phyloP scores from a whole-genome alignment of 1,140 invertebrate species.

The Pogonomyrmex californicus region DNA sequence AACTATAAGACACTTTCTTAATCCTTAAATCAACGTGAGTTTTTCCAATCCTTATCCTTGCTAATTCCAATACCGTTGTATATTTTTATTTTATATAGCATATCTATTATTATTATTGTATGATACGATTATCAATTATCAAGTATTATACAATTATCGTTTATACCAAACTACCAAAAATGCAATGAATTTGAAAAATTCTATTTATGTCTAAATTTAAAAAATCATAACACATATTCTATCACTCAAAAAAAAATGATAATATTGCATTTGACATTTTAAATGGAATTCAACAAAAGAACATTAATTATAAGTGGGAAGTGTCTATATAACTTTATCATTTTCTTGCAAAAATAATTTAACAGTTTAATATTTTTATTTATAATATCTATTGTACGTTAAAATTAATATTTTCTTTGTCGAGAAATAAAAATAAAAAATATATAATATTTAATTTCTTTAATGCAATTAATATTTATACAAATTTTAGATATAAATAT shows the following conservation, averaged over 20 bases:
- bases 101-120: no score
- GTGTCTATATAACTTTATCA: neutral
- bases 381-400: neutral
- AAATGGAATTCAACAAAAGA: neutral
- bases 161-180: no score
- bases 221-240: neutral
- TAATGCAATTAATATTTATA: neutral
- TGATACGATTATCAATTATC: no score
- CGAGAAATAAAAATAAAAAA: neutral
- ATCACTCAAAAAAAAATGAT: neutral
- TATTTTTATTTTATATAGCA: neutral
- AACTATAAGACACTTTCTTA: conserved; percentile 31
- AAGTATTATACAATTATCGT: no score
- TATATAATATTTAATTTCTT: neutral
- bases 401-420: neutral
- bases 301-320: neutral
- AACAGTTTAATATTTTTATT: neutral
- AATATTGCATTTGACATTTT: neutral
- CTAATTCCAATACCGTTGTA: neutral
- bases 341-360: neutral
- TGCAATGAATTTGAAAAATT: no score
- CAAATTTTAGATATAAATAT: neutral
- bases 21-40: conserved; percentile 56
- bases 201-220: no score
- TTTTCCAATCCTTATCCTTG: neutral